A percentile compares a stretch with the other conserved stretches of the same genome.
phyloP scores from a whole-genome alignment of 2,113 vertebrate species.

The Seriola rivoliana region DNA sequence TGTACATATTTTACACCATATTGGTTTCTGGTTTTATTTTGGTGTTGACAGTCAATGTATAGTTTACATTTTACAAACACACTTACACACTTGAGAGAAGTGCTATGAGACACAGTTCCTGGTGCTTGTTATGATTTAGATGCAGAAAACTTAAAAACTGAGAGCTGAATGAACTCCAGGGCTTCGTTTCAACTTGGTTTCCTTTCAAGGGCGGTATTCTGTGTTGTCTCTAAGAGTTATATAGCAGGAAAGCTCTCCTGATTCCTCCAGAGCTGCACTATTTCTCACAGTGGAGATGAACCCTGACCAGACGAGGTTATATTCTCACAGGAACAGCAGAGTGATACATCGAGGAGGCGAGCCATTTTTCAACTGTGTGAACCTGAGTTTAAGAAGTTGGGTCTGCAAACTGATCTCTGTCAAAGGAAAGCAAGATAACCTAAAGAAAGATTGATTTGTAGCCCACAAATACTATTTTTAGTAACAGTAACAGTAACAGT shows the following conservation, averaged over 20 bases:
- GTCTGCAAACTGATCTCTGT: not conserved
- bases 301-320: constrained; percentile 14
- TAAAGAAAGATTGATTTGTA: not conserved
- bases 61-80: not conserved
- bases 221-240: constrained; percentile 31
- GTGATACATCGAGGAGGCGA: not conserved
- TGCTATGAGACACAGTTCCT: not conserved
- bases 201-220: constrained; percentile 29
- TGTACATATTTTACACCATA: constrained; percentile 56
- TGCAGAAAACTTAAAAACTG: not conserved
- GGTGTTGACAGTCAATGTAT: not conserved
- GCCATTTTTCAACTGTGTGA: not conserved
- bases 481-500: no score
- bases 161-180: constrained; percentile 2
- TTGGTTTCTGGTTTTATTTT: not conserved
- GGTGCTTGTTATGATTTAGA: constrained; percentile 1
- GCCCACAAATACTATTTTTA: not conserved
- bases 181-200: constrained; percentile 31
- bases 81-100: not conserved
- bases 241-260: constrained; percentile 4
- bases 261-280: constrained; percentile 10
- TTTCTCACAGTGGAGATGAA: constrained; percentile 29
- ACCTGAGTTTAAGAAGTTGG: not conserved
- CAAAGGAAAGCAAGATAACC: not conserved
- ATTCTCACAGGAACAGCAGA: constrained; percentile 5